Conservation (phyloP, 2,888 invertebrate species). For the Smittia sp. region DNA sequence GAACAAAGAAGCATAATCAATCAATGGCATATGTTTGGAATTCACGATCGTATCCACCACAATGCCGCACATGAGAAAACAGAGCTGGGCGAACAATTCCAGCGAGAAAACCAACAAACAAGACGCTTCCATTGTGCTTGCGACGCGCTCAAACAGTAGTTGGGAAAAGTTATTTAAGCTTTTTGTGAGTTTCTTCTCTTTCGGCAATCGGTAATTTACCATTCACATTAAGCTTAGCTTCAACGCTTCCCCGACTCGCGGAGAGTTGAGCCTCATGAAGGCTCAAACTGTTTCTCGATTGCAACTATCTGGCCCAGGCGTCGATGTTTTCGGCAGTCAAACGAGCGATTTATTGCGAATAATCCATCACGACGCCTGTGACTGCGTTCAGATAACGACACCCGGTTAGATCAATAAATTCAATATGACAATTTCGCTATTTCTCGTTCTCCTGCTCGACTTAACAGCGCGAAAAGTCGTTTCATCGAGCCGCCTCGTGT, state of each 20-base stretch:
- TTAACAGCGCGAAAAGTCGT: no score
- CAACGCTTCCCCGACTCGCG: no score
- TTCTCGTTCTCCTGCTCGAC: no score
- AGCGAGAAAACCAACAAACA: constrained; percentile 38
- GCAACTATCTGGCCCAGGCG: no score
- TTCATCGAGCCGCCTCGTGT: no score
- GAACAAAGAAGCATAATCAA: constrained; percentile 32
- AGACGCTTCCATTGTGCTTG: constrained; percentile 22
- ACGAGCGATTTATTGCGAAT: not conserved
- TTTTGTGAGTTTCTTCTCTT: not conserved
- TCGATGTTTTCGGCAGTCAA: not conserved
- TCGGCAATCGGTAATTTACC: not conserved
- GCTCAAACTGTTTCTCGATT: no score
- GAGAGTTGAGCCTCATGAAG: no score
- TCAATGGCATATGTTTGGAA: constrained; percentile 40
- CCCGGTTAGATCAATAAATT: not conserved
- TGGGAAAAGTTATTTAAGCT: constrained; percentile 32
- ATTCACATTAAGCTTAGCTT: constrained; percentile 6
- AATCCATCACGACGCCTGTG: not conserved
- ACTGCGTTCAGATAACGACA: no score
- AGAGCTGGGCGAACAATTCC: not conserved
- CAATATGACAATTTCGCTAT: not conserved
- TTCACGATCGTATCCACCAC: constrained; percentile 13
- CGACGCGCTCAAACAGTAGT: constrained; percentile 35
- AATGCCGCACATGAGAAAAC: constrained; percentile 24